Base-by-base conservation (phyloP, 2,797 vertebrate genomes). In the Mus minutoides region DNA sequence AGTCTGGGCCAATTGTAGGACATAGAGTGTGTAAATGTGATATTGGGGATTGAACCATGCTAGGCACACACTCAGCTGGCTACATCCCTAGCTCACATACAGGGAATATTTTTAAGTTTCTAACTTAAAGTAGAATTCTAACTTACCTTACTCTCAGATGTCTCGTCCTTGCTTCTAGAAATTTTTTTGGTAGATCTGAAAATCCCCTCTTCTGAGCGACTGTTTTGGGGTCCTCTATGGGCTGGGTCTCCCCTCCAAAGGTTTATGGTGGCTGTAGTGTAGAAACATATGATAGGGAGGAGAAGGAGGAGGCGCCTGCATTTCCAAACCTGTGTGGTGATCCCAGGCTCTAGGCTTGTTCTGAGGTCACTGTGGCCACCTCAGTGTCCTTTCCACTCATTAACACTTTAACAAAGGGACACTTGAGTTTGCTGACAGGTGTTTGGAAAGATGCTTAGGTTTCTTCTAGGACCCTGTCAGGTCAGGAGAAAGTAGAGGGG, bases 121-220 rank as follows among this genome's bases (percentile, higher is more conserved):
- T 77, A 54, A 60, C 21, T 87, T 84, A 34, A 64, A 62, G 40
- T 64, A 84, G 34, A 64, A 64, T 64, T 29, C 10, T 46, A 34
- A 64, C 29, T 56, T 76, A 60, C 43, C 78, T 90, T 37, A 54
- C 26, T 46, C 24, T 92, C 43, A 67, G 64, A 58, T 71, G 46
- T 37, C 24, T 26, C 73, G n/a, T 54, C 75, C 52, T 95, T 52
- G 29, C 46, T 88, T 90, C 37, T 80, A 86, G 40, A 90, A 60
- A 10, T 49, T 79, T 94, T 93, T 95, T 29, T 73, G n/a, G 16
- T 11, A 79, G 49, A 62, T 89, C 40, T 31, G 58, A 54, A 92
- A 54, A 16, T 82, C 90, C 26, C 11, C 40, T 75, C 87, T 89
- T 58, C 37, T 58, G 76, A 79, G 84, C 13, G 8, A 29, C 24